phyloP scores from a whole-genome alignment of 2,113 vertebrate species.

The Stegastes partitus region DNA sequence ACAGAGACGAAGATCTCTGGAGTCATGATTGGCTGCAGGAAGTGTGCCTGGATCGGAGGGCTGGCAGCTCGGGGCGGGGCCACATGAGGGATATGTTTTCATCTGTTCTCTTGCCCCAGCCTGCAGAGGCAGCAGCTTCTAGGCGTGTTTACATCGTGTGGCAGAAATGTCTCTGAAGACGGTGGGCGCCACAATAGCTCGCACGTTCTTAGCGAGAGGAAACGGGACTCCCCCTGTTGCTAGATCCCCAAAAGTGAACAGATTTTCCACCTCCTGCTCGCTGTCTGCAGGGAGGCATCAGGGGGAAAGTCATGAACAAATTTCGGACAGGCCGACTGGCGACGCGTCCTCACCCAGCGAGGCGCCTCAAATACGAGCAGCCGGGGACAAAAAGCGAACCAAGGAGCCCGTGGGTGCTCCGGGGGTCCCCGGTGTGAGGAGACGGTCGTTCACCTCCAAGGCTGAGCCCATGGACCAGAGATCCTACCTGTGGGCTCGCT shows the following conservation, averaged over 20 bases:
- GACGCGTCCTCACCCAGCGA: neutral
- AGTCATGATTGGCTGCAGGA: constrained; percentile 39
- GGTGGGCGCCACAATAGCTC: constrained; percentile 41
- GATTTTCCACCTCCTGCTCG: constrained; percentile 34
- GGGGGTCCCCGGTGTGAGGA: constrained; percentile 34
- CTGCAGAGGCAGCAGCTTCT: neutral
- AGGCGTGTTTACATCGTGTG: neutral
- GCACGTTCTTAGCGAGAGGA: constrained; percentile 49
- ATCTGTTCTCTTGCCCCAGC: neutral
- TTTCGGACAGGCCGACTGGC: neutral
- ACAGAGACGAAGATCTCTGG: accelerated
- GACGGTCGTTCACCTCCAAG: constrained; percentile 77
- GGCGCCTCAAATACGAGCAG: constrained; percentile 30
- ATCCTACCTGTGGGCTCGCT: constrained; percentile 85
- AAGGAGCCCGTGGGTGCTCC: constrained; percentile 62
- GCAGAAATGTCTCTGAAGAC: constrained; percentile 65
- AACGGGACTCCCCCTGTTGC: constrained; percentile 41
- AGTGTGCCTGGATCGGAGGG: neutral
- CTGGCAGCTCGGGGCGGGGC: constrained; percentile 20
- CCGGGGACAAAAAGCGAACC: constrained; percentile 58
- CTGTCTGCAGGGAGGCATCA: constrained; percentile 2
- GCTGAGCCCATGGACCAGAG: constrained; percentile 74
- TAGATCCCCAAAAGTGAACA: constrained; percentile 1
- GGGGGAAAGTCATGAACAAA: neutral
- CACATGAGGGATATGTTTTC: constrained; percentile 26